phyloP scores from a whole-genome alignment of 1,140 invertebrate genomes.

The Drosophila malerkotliana region DNA sequence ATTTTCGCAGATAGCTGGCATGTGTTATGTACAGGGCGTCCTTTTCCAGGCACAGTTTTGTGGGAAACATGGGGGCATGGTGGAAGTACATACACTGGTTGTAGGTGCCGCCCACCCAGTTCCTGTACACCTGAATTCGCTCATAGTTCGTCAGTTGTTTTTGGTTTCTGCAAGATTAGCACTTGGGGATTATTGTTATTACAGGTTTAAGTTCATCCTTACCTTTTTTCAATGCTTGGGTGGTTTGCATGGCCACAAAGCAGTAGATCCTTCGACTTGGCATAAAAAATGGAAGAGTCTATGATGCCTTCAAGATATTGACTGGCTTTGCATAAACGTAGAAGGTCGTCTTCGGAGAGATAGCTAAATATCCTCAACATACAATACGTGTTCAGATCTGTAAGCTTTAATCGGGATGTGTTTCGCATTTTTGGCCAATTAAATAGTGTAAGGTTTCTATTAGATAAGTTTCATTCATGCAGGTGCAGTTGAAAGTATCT shows the following conservation, averaged over 20 bases:
- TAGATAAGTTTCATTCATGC: not conserved
- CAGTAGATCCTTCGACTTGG: slow-evolving; percentile 57
- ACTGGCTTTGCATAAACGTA: slow-evolving; percentile 50
- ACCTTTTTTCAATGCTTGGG: slow-evolving; percentile 58
- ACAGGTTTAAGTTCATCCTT: not conserved
- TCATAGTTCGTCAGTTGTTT: slow-evolving; percentile 51
- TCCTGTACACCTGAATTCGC: slow-evolving; percentile 60
- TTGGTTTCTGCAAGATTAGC: slow-evolving; percentile 35
- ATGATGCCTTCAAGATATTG: slow-evolving; percentile 52
- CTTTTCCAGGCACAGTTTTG: slow-evolving; percentile 65
- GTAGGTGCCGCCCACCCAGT: slow-evolving; percentile 73
- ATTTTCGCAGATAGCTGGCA: slow-evolving; percentile 65
- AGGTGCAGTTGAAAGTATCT: not conserved
- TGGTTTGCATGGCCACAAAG: slow-evolving; percentile 69
- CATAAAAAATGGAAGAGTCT: slow-evolving; percentile 57
- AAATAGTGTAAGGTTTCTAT: not conserved
- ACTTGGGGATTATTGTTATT: not conserved
- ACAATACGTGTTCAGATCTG: slow-evolving; percentile 69
- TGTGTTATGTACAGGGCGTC: slow-evolving; percentile 68
- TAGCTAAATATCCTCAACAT: slow-evolving; percentile 65
- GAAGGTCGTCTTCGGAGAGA: slow-evolving; percentile 60
- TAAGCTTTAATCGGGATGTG: slow-evolving; percentile 41
- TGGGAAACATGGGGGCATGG: slow-evolving; percentile 71
- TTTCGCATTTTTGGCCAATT: slow-evolving; percentile 2
- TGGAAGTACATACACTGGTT: slow-evolving; percentile 67